Base-by-base conservation (phyloP, 1,140 invertebrate species). In the Leptinotarsa undecemlineata region DNA sequence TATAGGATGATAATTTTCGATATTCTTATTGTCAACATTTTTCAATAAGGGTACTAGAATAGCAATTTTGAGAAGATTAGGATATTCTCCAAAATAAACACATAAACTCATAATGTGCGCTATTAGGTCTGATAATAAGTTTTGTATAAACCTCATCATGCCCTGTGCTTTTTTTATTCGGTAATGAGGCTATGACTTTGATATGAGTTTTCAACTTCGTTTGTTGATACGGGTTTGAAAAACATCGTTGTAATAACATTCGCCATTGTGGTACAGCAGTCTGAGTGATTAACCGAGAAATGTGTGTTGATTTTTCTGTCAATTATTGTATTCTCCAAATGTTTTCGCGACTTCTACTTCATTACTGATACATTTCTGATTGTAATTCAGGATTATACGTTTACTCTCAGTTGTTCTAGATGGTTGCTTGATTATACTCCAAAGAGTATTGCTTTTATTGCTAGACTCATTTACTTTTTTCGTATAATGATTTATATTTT, bases 341-440 rank as follows among this genome's bases (percentile, higher is more conserved):
- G 62, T 63, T 63, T 23, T 63, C 62, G 62, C 62, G 14, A 63
- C 62, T 63, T 63, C 62, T 20, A 63, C 62, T 63, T 23, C 62
- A 63, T 63, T 20, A 63, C 62, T 63, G 62, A 63, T 63, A 63
- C 19, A 63, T 63, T 63, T 20, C 62, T 63, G 62, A 63, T 63
- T 63, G 62, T 63, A 19, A 63, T 63, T 63, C 62, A 63, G 62
- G 14, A 63, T 20, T 63, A 63, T 63, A 63, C 14, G 61, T 63
- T 63, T 19, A 63, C 21, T 63, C 19, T 19, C 61, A 63, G 61
- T 63, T 63, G n/a, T 63, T 63, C 61, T 63, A 17, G 61, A 63
- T 63, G 6, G 61, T 19, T 63, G 61, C 2, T 63, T 63, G 13
- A 63, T 63, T 63, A 63, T 63, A 63, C 3, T 63, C 61, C 61